Percentiles rank a stretch among this genome's conserved stretches.
Evolutionary conservation across 2,113 vertebrate species (phyloP).

Genomic region (Tupaia tana): DNA sequence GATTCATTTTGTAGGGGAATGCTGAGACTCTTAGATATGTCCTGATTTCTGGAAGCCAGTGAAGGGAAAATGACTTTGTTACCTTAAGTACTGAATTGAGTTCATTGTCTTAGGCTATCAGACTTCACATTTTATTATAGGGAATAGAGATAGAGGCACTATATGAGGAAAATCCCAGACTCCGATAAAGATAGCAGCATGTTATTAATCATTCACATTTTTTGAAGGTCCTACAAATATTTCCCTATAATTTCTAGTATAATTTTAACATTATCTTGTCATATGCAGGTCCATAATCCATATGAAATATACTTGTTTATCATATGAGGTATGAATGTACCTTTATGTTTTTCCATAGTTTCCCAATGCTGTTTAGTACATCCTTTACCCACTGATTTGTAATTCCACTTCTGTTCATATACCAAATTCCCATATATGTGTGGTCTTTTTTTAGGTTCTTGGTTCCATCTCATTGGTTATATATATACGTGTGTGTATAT

Average conservation of each 20-base stretch:
- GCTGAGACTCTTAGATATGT: not conserved
- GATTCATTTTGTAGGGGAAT: not conserved
- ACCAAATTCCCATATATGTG: not conserved
- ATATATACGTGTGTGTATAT: no score
- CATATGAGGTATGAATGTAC: not conserved
- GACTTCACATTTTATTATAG: not conserved
- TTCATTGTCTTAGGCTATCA: not conserved
- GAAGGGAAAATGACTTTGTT: not conserved
- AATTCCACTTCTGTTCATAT: not conserved
- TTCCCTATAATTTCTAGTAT: not conserved
- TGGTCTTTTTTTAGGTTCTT: not conserved
- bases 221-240: not conserved
- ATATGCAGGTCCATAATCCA: not conserved
- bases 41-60: not conserved
- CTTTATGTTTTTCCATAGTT: not conserved
- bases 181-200: not conserved
- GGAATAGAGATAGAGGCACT: not conserved
- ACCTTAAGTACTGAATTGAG: not conserved
- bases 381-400: not conserved
- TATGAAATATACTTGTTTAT: not conserved
- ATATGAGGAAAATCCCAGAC: not conserved
- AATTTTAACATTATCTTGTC: not conserved
- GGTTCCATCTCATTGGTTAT: not conserved
- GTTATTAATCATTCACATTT: not conserved
- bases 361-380: not conserved